These are phyloP conservation scores for Asobara japonica DNA, from an alignment of 1,140 invertebrate genomes.

Conservation along the genomic window DNA sequence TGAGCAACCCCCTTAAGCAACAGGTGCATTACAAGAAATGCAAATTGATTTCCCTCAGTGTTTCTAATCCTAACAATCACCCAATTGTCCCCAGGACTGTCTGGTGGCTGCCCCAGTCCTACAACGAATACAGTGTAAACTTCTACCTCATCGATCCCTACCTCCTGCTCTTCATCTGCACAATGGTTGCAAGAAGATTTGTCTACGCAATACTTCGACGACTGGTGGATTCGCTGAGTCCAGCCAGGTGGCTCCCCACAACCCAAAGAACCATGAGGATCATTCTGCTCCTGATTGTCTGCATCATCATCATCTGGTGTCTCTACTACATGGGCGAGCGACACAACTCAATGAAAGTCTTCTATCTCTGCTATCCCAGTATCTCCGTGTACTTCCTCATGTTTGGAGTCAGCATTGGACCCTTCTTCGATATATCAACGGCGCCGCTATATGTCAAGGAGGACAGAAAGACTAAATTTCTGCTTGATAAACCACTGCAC, in stretches of 20 bases:
- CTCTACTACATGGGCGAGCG: conserved; percentile 77
- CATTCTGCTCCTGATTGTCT: conserved; percentile 66
- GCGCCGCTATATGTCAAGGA: conserved; percentile 60
- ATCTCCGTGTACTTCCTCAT: conserved; percentile 85
- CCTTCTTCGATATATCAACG: conserved; percentile 75
- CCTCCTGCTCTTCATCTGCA: conserved; percentile 82
- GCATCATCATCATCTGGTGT: conserved; percentile 72
- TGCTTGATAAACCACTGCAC: conserved; percentile 70
- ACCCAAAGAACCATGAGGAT: conserved; percentile 63
- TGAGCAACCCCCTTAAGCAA: too few relatives aligned
- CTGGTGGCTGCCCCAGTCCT: conserved; percentile 96
- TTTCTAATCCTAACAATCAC: too few relatives aligned
- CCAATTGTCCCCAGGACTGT: too few relatives aligned
- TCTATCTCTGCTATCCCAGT: conserved; percentile 87
- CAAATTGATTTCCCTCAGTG: too few relatives aligned
- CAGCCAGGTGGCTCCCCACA: conserved; percentile 49
- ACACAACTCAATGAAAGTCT: conserved; percentile 77
- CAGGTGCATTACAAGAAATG: too few relatives aligned
- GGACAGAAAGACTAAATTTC: conserved; percentile 58
- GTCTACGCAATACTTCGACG: conserved; percentile 74
- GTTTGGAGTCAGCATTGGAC: conserved; percentile 79
- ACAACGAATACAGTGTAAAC: conserved; percentile 90
- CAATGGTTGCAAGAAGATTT: conserved; percentile 82
- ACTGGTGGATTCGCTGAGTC: conserved; percentile 52
- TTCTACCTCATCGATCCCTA: conserved; percentile 94